Conservation (phyloP, 2,113 vertebrate genomes). For the Chaetops frenatus region DNA sequence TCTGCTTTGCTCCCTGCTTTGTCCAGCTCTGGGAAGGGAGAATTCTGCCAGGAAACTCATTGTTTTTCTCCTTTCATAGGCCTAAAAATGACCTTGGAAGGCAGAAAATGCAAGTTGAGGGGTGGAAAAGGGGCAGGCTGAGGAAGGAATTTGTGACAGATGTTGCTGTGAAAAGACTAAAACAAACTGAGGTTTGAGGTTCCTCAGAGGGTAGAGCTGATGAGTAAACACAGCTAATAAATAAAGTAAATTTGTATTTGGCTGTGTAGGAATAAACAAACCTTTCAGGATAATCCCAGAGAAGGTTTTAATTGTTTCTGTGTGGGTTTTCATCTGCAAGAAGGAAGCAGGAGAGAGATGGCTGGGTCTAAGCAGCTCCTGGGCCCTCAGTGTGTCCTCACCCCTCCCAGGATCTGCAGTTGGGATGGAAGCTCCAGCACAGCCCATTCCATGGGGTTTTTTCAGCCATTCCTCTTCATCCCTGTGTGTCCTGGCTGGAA, state of each 20-base stretch:
- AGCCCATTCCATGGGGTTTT: no score
- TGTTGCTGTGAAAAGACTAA: neutral
- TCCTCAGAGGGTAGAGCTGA: neutral
- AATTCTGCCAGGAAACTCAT: neutral
- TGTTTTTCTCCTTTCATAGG: fast-evolving
- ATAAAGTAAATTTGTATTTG: neutral
- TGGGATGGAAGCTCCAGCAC: neutral
- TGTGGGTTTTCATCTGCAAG: neutral
- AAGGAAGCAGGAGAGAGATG: neutral
- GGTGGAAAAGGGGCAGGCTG: neutral
- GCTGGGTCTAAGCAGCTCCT: neutral
- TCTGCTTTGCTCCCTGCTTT: neutral
- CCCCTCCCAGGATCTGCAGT: neutral
- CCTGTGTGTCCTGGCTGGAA: neutral
- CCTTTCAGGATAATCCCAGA: neutral
- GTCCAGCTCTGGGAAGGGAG: no score
- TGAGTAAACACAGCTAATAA: constrained; percentile 3
- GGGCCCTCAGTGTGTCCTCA: neutral
- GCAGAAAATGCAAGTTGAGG: neutral
- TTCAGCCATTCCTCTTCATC: neutral
- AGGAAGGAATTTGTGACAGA: neutral
- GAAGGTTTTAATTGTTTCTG: neutral
- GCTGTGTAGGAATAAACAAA: neutral
- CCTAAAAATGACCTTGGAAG: neutral
- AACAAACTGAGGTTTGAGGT: neutral